A percentile compares a stretch with the other conserved stretches of the same genome.
phyloP scores from a whole-genome alignment of 2,888 invertebrate genomes.

The Lysandra bellargus region DNA sequence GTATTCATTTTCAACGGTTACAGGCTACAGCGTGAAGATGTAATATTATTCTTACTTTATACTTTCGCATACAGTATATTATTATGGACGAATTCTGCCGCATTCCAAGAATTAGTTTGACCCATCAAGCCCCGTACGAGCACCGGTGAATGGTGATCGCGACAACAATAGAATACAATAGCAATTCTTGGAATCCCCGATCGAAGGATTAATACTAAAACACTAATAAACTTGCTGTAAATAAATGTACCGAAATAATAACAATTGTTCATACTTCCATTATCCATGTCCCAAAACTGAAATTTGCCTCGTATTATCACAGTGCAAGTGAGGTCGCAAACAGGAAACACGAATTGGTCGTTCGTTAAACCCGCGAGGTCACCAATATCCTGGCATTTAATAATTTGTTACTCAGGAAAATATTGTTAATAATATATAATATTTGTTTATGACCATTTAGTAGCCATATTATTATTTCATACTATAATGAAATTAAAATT shows the following conservation, averaged over 20 bases:
- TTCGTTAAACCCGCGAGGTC: neutral
- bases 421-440: neutral
- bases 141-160: too few species aligned
- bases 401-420: neutral
- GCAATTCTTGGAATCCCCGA: too few species aligned
- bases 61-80: too few species aligned
- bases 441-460: neutral
- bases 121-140: too few species aligned
- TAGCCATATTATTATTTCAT: neutral
- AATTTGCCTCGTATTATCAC: neutral
- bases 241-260: neutral
- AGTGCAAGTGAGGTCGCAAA: neutral
- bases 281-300: neutral
- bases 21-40: too few species aligned
- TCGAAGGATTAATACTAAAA: neutral
- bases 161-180: too few species aligned
- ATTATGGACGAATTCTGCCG: too few species aligned
- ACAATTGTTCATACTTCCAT: neutral
- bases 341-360: conserved; percentile 12
- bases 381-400: neutral
- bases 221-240: neutral
- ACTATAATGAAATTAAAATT: neutral
- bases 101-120: too few species aligned
- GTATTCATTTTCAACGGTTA: too few species aligned
- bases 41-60: too few species aligned